These are phyloP conservation scores for Charadrius vociferus DNA, from an alignment of 2,113 vertebrate species.

Conservation along the genomic window DNA sequence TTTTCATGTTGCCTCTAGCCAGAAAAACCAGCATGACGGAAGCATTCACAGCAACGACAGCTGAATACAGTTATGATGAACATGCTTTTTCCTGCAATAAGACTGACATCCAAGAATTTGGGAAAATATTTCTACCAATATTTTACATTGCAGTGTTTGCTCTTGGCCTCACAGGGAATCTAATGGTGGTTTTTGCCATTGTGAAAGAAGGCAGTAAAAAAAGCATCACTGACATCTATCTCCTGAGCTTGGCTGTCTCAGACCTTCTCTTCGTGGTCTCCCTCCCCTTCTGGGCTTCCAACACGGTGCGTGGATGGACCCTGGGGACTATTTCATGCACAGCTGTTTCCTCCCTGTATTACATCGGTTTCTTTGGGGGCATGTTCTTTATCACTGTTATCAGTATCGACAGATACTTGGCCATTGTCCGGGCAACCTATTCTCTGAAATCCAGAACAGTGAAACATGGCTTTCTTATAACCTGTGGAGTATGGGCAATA, in stretches of 20 bases:
- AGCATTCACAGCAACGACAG: background rate
- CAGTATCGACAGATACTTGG: constrained; percentile 88
- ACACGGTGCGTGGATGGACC: constrained; percentile 71
- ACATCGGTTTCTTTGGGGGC: constrained; percentile 84
- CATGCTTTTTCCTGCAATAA: constrained; percentile 27
- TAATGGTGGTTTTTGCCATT: constrained; percentile 85
- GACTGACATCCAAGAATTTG: constrained; percentile 56
- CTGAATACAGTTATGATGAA: constrained; percentile 42
- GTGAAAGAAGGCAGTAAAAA: constrained; percentile 68
- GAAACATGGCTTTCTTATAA: constrained; percentile 73
- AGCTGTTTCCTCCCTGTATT: constrained; percentile 78
- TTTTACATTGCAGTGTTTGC: constrained; percentile 79
- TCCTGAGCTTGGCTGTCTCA: constrained; percentile 87
- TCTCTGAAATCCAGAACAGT: constrained; percentile 76
- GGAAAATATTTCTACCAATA: constrained; percentile 57
- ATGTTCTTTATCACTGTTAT: constrained; percentile 91
- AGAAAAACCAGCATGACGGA: constrained; percentile 57
- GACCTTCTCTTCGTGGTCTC: constrained; percentile 86
- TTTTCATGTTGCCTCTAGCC: background rate
- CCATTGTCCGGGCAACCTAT: constrained; percentile 85
- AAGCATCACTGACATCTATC: constrained; percentile 89
- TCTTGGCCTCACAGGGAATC: constrained; percentile 84
- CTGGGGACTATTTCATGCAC: constrained; percentile 80
- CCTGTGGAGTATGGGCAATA: constrained; percentile 74
- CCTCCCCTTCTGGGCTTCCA: constrained; percentile 87